Evolutionary conservation across 1,140 invertebrate species (phyloP).

Genomic region (Ceratitis capitata): DNA sequence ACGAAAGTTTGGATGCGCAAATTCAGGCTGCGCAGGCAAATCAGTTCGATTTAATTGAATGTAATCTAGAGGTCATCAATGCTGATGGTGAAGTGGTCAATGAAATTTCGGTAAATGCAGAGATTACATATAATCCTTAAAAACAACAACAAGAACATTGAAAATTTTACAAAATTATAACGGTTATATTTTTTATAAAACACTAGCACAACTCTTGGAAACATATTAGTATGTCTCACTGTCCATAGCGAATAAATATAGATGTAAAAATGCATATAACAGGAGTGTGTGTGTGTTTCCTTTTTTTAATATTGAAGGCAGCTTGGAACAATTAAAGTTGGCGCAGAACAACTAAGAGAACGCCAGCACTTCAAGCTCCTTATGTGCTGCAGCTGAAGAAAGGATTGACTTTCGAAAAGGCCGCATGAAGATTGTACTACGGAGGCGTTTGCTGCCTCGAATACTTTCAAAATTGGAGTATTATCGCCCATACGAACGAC

Average conservation of each 20-base stretch:
- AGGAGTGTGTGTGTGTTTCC: too few relatives aligned
- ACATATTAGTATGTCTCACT: not conserved
- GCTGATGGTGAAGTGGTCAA: conserved; percentile 51
- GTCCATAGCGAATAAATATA: not conserved
- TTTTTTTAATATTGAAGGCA: too few relatives aligned
- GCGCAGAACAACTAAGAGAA: too few relatives aligned
- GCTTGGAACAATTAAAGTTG: too few relatives aligned
- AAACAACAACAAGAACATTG: not conserved
- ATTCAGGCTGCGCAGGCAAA: not conserved
- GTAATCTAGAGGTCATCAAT: conserved; percentile 53
- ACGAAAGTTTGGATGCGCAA: conserved; percentile 45
- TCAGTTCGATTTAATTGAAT: conserved; percentile 53
- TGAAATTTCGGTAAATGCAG: conserved; percentile 49
- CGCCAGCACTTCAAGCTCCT: too few relatives aligned
- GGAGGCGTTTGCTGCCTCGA: too few relatives aligned
- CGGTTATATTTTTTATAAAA: conserved; percentile 23
- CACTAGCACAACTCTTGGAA: not conserved
- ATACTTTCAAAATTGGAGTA: too few relatives aligned
- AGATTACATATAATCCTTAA: conserved; percentile 34
- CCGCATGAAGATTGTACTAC: too few relatives aligned
- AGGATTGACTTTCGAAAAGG: too few relatives aligned
- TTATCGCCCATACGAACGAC: too few relatives aligned
- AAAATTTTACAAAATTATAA: not conserved
- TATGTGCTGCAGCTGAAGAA: too few relatives aligned
- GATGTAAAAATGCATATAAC: not conserved